A percentile compares a stretch with the other conserved stretches of the same genome.
Conservation (phyloP, 2,888 invertebrate species). For the Ceramica pisi region DNA sequence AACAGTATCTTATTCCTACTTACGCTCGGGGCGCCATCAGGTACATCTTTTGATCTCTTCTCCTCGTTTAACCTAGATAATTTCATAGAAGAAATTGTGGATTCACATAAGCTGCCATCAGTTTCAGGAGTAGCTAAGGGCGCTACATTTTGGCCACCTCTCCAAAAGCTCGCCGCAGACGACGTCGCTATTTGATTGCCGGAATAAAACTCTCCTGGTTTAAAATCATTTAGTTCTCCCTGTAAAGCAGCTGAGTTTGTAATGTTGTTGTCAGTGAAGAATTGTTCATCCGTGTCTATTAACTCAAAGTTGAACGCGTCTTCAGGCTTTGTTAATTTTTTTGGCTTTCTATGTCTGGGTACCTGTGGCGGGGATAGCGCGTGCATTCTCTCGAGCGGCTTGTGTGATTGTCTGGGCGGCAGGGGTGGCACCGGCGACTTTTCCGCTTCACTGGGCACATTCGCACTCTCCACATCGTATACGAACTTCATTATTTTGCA, state of each 20-base stretch:
- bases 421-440: slow-evolving; percentile 93
- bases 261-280: slow-evolving; percentile 88
- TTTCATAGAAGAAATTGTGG: slow-evolving; percentile 89
- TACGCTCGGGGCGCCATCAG: slow-evolving; percentile 83
- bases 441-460: slow-evolving; percentile 87
- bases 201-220: slow-evolving; percentile 89
- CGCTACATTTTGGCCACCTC: slow-evolving; percentile 87
- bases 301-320: slow-evolving; percentile 96
- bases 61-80: slow-evolving; percentile 86
- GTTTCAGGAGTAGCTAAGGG: slow-evolving; percentile 92
- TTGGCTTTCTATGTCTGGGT: slow-evolving; percentile 93
- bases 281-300: slow-evolving; percentile 95
- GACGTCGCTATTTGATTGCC: slow-evolving; percentile 83
- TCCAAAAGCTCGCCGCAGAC: slow-evolving; percentile 84
- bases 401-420: slow-evolving; percentile 93
- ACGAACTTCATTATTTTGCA: slow-evolving; percentile 91
- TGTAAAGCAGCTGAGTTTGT: slow-evolving; percentile 85
- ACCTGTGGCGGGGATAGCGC: slow-evolving; percentile 93
- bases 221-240: slow-evolving; percentile 85
- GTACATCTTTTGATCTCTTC: slow-evolving; percentile 84
- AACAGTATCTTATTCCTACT: slow-evolving; percentile 91
- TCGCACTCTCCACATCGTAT: slow-evolving; percentile 88
- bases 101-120: slow-evolving; percentile 91
- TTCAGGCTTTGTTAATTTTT: slow-evolving; percentile 92
- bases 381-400: slow-evolving; percentile 94